These are phyloP conservation scores for Ophioderma brevispina DNA, from an alignment of 35 echinoderm and acorn worm species.

Conservation along the genomic window DNA sequence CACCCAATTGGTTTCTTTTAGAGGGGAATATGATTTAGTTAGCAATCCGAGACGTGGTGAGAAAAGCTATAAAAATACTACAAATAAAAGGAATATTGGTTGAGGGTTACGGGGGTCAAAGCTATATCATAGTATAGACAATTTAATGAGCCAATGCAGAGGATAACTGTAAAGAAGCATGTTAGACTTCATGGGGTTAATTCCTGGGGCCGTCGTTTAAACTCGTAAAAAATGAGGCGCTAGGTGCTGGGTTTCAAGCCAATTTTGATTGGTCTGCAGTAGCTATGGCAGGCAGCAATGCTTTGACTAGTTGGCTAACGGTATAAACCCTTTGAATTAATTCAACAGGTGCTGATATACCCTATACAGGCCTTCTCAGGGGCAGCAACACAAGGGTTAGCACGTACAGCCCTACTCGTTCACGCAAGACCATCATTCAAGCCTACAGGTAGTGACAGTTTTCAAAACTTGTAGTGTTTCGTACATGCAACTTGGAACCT, in stretches of 20 bases:
- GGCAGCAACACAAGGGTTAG: constrained; percentile 11
- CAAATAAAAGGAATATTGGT: too few species aligned
- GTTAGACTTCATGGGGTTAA: neutral
- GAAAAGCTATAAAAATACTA: too few species aligned
- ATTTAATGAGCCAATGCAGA: too few species aligned
- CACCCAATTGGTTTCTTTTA: too few species aligned
- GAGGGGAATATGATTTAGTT: too few species aligned
- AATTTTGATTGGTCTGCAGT: neutral
- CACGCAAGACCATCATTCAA: constrained; percentile 81
- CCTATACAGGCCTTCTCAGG: constrained; percentile 26
- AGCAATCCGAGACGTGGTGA: too few species aligned
- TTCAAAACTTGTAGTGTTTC: too few species aligned
- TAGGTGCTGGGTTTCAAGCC: neutral
- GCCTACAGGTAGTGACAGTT: constrained; percentile 96
- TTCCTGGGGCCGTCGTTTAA: neutral
- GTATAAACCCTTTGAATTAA: neutral
- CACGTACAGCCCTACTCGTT: constrained; percentile 72
- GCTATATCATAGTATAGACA: too few species aligned
- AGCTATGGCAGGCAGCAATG: neutral
- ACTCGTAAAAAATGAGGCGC: neutral
- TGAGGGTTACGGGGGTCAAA: too few species aligned
- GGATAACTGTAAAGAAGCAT: neutral
- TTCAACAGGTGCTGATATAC: constrained; percentile 52
- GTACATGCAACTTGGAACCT: too few species aligned
- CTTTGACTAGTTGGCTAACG: too few species aligned